phyloP scores from a whole-genome alignment of 2,888 invertebrate genomes.

The Xestia rhomboidea region DNA sequence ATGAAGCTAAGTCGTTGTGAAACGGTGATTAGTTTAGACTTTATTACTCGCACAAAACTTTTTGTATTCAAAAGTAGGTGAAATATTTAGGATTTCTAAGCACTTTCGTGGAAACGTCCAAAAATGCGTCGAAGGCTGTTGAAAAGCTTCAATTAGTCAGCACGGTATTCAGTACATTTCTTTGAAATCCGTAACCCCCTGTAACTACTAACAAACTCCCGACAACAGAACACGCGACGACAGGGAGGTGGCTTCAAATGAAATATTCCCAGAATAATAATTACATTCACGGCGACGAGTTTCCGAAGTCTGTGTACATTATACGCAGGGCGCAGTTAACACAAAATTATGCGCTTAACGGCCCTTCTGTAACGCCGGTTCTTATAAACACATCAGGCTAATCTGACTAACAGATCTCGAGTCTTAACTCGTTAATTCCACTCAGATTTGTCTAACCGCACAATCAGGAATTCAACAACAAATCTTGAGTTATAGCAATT shows the following conservation, averaged over 20 bases:
- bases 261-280: conserved; percentile 65
- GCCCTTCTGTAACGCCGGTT: conserved; percentile 58
- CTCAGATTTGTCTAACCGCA: conserved; percentile 84
- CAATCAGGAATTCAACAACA: conserved; percentile 88
- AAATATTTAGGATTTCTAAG: background rate
- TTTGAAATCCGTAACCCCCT: conserved; percentile 16
- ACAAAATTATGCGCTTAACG: conserved; percentile 65
- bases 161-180: background rate
- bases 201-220: conserved; percentile 9
- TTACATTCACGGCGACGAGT: conserved; percentile 60
- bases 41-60: background rate
- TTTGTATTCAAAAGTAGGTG: background rate
- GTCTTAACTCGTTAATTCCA: conserved; percentile 82
- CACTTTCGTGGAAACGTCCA: background rate
- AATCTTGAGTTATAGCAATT: conserved; percentile 90
- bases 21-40: background rate
- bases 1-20: background rate
- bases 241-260: conserved; percentile 43
- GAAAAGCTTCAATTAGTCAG: conserved; percentile 22
- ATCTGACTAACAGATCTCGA: conserved; percentile 78
- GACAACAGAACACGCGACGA: conserved; percentile 29
- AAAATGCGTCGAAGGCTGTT: background rate
- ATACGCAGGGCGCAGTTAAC: conserved; percentile 66
- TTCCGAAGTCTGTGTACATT: conserved; percentile 63
- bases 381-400: conserved; percentile 74